Evolutionary conservation across 1,140 invertebrate species (phyloP).

Genomic region (Rhyzopertha dominica): DNA sequence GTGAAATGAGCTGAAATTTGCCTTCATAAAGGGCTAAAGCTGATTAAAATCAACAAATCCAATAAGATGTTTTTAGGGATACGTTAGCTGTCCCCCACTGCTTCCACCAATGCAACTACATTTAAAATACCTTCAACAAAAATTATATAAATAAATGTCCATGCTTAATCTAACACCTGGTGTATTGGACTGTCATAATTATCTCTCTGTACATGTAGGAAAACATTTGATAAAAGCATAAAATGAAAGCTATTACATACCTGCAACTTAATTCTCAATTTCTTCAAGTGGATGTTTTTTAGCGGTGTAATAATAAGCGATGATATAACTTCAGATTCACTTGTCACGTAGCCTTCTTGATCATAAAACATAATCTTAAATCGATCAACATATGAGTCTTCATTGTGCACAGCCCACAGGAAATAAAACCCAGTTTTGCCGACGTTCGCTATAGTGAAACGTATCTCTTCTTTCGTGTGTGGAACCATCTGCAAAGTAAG

Average conservation of each 20-base stretch:
- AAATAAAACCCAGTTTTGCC: conserved; percentile 44
- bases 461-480: conserved; percentile 24
- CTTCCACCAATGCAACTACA: too few relatives aligned
- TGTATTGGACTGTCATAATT: too few relatives aligned
- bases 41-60: too few relatives aligned
- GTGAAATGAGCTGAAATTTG: conserved; percentile 2
- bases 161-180: too few relatives aligned
- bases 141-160: too few relatives aligned
- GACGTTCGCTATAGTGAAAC: conserved; percentile 42
- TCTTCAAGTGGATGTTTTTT: conserved; percentile 10
- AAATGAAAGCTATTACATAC: neutral
- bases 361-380: conserved; percentile 25
- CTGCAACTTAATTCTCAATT: conserved; percentile 8
- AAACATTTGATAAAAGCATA: conserved; percentile 1
- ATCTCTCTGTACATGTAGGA: too few relatives aligned
- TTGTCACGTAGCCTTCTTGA: conserved; percentile 32
- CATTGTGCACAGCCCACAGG: conserved; percentile 38
- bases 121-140: too few relatives aligned
- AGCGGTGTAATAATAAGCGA: conserved; percentile 12
- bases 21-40: too few relatives aligned
- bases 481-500: conserved; percentile 32
- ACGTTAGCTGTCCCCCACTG: too few relatives aligned
- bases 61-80: too few relatives aligned
- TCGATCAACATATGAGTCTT: conserved; percentile 25
- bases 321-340: conserved; percentile 9